Evolutionary conservation across 2,797 vertebrate genomes (phyloP), one percentile per base, ranked within the genome.

Genomic region (Enteromius argenteus): DNA sequence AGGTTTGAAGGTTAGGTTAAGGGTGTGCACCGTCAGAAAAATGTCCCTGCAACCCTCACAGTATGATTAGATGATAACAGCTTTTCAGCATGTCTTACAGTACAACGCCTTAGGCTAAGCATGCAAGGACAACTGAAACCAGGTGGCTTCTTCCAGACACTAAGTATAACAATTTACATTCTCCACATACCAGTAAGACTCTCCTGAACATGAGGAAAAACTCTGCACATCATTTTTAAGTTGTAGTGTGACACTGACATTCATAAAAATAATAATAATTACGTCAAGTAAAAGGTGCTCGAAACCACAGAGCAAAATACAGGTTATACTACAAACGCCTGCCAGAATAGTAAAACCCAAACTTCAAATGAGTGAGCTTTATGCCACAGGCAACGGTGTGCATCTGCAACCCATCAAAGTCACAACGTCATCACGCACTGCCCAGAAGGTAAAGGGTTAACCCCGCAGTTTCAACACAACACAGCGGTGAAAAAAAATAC

Each of bases 391-490:
- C 76, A 62, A 37, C 60, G 68, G 32, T 9, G 35, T n/a, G 9
- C 60, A 56, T 44, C 32, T 46, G 39, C 39, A 67, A 79, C 46
- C 79, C 79, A 32, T 27, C 87, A 77, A 79, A 13, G 42, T 84
- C 68, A 1, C 21, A 0, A 89, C 76, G 79, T 91, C 90, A 91
- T 75, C 78, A 35, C n/a, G 46, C 81, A 37, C 39, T 53, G 75
- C 14, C 80, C 88, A 13, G 94, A 92, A 91, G 60, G 87, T 90
- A 92, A 27, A 89, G 93, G 93, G 95, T 95, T 95, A 96, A 96
- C 89, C 4, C 10, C 49, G 11, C 71, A 83, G 82, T 81, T 87
- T 91, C 85, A 83, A 82, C 46, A 86, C 83, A 84, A 87, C 91
- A 92, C 37, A 39, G 37, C 1, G 39, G 9, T 9, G 92, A 92